Base-by-base conservation (phyloP, 2,888 invertebrate genomes). In the Ochropleura leucogaster region DNA sequence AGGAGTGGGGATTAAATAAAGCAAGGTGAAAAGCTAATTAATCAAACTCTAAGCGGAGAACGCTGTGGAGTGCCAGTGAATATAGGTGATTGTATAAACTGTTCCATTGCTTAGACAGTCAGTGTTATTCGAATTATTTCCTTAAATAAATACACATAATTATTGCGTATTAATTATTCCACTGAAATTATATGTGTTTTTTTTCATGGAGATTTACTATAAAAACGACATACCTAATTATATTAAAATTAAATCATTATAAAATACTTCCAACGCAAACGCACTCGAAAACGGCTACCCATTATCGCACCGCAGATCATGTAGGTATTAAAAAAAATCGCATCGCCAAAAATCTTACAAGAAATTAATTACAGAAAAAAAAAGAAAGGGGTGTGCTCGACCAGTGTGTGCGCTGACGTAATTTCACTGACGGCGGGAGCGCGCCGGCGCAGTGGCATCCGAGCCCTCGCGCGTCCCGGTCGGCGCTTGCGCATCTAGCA, bases 331-430 rank as follows among this genome's bases (percentile, higher is more conserved):
- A 84, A 88, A 90, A 94, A 93, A 92, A 92, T 86, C 70, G 76
- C 85, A 82, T 85, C 88, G 89, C 92, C 94, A 92, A 93, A 95
- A 95, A 93, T 94, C 92, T 93, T 89, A 92, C 93, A 95, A 94
- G 94, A 95, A 95, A 95, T 92, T 95, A 95, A 95, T 96, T 94
- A 94, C 90, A 90, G 91, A 93, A 94, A 94, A 95, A n/a, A 95
- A 96, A 95, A 92, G 94, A 96, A 96, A 94, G 96, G 96, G 95
- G 95, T 95, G 95, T 90, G 93, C 81, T 80, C 91, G 89, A 90
- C 92, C 93, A 93, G 92, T 92, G 91, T 90, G 90, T 84, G 86
- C 90, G 90, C 93, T 94, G 95, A 95, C 94, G 95, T 95, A 95
- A 95, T 94, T 90, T 92, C 91, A 92, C 90, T 90, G 89, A 87